Conservation (phyloP, 2,888 invertebrate species). For the Nomada ruficornis region DNA sequence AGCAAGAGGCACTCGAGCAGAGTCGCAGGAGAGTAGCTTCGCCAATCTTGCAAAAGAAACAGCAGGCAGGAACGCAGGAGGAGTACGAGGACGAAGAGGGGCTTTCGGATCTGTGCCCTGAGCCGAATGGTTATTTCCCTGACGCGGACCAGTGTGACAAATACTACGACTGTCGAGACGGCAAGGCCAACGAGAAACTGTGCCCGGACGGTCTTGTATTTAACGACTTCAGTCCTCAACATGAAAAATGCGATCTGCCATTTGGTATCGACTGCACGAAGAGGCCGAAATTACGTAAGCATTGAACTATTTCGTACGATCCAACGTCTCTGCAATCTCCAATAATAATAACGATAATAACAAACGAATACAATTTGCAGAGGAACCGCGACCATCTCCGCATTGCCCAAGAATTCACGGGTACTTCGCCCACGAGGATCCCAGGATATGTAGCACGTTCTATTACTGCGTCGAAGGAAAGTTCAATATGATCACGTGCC, state of each 20-base stretch:
- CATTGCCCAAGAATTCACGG: conserved; percentile 94
- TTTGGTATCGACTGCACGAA: conserved; percentile 94
- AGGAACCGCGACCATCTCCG: conserved; percentile 87
- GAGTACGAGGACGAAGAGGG: conserved; percentile 85
- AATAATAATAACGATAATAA: not conserved
- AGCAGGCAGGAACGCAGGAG: conserved; percentile 68
- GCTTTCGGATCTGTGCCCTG: conserved; percentile 90
- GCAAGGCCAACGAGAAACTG: conserved; percentile 90
- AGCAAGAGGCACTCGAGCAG: conserved; percentile 81
- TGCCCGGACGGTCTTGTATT: conserved; percentile 96
- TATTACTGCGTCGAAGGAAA: conserved; percentile 95
- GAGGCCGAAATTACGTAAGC: conserved; percentile 92
- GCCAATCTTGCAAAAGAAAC: conserved; percentile 62
- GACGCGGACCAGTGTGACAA: conserved; percentile 95
- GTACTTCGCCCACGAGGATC: conserved; percentile 93
- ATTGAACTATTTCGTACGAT: not conserved
- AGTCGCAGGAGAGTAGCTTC: conserved; percentile 76
- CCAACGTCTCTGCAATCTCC: not conserved
- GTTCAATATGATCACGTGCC: conserved; percentile 95
- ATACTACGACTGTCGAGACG: conserved; percentile 92
- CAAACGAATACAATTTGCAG: conserved; percentile 56
- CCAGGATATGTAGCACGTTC: conserved; percentile 92
- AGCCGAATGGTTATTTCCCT: conserved; percentile 92
- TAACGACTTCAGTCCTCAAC: conserved; percentile 92
- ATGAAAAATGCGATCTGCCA: conserved; percentile 95